phyloP scores from a whole-genome alignment of 2,113 vertebrate species.

The Petrocephalus zakoni region DNA sequence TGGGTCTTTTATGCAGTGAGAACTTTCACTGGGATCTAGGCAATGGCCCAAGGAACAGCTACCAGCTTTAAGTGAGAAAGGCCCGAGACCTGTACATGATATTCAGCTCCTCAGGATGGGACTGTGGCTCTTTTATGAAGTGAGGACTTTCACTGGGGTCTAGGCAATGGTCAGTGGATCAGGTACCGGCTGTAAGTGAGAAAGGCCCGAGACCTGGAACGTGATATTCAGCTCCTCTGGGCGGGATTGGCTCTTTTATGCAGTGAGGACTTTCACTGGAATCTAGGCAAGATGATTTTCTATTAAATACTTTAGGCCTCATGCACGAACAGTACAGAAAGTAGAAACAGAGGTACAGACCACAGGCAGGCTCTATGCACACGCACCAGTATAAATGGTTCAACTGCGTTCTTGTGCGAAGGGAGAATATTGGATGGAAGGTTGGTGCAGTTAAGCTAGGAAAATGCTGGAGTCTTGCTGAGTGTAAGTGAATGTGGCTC shows the following conservation, averaged over 20 bases:
- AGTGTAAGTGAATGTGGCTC: no score
- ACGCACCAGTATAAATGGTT: not conserved
- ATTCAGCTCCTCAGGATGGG: no score
- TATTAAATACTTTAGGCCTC: not conserved
- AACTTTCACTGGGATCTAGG: no score
- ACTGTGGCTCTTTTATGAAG: no score
- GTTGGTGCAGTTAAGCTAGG: no score
- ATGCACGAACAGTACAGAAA: not conserved
- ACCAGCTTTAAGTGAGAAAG: not conserved
- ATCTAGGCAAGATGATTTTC: not conserved
- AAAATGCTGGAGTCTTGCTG: no score
- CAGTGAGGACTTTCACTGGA: not conserved
- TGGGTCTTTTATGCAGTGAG: no score
- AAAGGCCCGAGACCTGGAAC: not conserved
- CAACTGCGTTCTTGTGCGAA: not conserved
- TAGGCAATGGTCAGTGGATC: no score
- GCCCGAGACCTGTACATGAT: no score
- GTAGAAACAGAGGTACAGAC: not conserved
- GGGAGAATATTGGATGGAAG: not conserved
- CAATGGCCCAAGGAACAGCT: no score
- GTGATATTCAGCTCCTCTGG: not conserved
- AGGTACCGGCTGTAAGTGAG: not conserved
- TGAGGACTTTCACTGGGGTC: no score
- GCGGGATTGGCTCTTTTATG: not conserved
- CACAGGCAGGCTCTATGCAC: not conserved